phyloP scores from a whole-genome alignment of 92 coral and sea anemone genomes.

The Virgularia gustaviana region DNA sequence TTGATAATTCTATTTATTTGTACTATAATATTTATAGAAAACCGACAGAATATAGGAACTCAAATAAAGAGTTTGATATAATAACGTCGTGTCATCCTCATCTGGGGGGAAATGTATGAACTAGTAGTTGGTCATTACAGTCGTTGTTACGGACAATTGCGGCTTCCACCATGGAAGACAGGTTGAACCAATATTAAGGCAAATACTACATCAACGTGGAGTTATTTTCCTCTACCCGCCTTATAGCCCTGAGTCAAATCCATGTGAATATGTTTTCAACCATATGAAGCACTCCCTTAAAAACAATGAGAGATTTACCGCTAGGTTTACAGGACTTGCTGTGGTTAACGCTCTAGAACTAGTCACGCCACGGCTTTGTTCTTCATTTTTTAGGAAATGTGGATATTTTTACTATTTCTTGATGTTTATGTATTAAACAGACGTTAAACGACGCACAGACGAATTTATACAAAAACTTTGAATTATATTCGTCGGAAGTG shows the following conservation, averaged over 20 bases:
- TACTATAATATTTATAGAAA: neutral
- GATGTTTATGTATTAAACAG: too few species aligned
- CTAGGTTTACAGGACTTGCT: neutral
- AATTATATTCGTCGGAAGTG: too few species aligned
- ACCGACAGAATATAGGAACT: too few species aligned
- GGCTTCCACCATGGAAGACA: neutral
- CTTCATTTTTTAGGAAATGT: neutral
- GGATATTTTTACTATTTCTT: too few species aligned
- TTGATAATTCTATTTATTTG: neutral
- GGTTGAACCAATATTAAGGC: neutral
- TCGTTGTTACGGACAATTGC: constrained; percentile 4
- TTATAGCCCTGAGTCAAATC: neutral
- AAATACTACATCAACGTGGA: neutral
- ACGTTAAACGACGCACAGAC: too few species aligned
- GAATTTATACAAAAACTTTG: too few species aligned
- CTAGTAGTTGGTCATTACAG: too few species aligned
- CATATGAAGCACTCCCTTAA: neutral
- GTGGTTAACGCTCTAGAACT: neutral
- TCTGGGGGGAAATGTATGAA: too few species aligned
- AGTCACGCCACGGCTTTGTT: constrained; percentile 2
- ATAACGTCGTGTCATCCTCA: neutral
- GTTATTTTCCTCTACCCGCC: constrained; percentile 2
- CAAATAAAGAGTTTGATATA: neutral
- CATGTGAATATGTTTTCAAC: neutral
- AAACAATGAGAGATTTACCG: neutral